These are phyloP conservation scores for Anas capensis DNA, from an alignment of 2,797 vertebrate genomes.

Conservation along the genomic window DNA sequence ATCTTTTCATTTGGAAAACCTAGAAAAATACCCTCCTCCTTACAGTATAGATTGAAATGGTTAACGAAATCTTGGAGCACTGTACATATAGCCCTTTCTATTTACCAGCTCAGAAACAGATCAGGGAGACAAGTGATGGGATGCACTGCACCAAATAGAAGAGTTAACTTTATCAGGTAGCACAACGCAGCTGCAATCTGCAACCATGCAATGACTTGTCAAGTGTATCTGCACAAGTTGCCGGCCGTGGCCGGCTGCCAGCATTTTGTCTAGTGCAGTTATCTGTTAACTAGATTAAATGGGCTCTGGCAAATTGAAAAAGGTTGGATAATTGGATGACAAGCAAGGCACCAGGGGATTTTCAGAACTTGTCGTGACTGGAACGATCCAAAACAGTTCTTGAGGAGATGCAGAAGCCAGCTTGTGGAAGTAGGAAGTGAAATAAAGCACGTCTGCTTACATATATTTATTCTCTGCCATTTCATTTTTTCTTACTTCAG, in stretches of 20 bases:
- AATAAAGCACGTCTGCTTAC: not conserved
- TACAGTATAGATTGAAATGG: not conserved
- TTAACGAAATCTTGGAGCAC: not conserved
- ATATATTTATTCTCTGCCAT: not conserved
- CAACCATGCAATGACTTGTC: not conserved
- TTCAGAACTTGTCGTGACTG: not conserved
- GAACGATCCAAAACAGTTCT: not conserved
- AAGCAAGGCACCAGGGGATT: rapidly evolving
- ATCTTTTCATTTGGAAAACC: not conserved
- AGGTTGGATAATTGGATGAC: rapidly evolving
- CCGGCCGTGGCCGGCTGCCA: not conserved
- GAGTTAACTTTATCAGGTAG: not conserved
- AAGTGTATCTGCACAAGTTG: not conserved
- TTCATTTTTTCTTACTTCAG: not conserved
- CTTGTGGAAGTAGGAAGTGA: not conserved
- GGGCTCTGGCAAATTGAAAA: not conserved
- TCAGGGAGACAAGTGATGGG: not conserved
- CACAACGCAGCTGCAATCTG: too few relatives aligned
- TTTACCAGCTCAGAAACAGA: not conserved
- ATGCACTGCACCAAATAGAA: not conserved
- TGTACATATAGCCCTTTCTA: not conserved
- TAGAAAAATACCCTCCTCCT: not conserved
- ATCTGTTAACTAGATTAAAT: not conserved
- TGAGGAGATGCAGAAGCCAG: not conserved
- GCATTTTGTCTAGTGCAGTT: not conserved